phyloP scores from a whole-genome alignment of 2,113 vertebrate species.

The Sterna hirundo region DNA sequence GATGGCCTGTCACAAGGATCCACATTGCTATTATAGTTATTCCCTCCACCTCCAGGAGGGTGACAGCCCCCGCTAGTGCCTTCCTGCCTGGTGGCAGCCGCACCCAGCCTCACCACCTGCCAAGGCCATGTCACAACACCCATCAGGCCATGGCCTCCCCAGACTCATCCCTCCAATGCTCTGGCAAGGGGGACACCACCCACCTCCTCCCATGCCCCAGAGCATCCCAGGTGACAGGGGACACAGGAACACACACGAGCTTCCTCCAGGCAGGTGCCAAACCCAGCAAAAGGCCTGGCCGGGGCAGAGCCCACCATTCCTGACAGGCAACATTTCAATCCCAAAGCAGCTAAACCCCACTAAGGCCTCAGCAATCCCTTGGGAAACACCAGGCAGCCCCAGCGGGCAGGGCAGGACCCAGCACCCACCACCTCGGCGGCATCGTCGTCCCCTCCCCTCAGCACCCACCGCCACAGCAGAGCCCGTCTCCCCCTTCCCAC shows the following conservation, averaged over 20 bases:
- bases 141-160: background rate
- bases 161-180: background rate
- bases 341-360: background rate
- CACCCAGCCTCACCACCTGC: background rate
- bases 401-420: rapidly evolving
- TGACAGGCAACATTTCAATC: background rate
- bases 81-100: background rate
- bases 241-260: rapidly evolving
- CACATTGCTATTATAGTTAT: rapidly evolving
- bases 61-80: background rate
- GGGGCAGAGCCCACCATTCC: background rate
- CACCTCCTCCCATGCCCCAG: background rate
- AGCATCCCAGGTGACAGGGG: background rate
- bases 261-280: background rate
- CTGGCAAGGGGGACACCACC: background rate
- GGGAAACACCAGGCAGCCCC: rapidly evolving
- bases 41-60: background rate
- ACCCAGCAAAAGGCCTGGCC: background rate
- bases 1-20: background rate
- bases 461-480: rapidly evolving
- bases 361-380: background rate
- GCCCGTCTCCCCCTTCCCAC: background rate
- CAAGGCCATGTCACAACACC: background rate
- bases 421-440: rapidly evolving
- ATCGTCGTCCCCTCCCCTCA: no score